Evolutionary conservation across 2,888 invertebrate genomes (phyloP).

Genomic region (Resseliella maxima): DNA sequence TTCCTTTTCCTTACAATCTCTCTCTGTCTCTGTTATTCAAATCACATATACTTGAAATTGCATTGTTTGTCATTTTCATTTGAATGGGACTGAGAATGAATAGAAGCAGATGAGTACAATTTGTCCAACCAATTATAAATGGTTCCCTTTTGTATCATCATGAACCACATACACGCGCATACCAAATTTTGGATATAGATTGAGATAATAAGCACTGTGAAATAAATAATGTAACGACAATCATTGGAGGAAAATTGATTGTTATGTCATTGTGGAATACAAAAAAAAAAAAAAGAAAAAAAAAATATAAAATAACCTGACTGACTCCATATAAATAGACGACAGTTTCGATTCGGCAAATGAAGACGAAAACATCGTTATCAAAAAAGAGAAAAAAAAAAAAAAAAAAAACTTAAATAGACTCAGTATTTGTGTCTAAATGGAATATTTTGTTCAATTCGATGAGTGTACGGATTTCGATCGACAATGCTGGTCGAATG

Average conservation of each 20-base stretch:
- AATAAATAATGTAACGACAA: neutral
- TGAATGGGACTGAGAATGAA: neutral
- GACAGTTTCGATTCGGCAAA: neutral
- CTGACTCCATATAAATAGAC: neutral
- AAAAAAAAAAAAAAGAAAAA: neutral
- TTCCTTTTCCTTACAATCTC: too few species aligned
- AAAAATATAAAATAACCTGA: too few species aligned
- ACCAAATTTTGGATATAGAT: neutral
- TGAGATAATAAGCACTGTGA: neutral
- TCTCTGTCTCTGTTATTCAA: too few species aligned
- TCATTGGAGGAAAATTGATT: neutral
- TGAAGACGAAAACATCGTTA: neutral
- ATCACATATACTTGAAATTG: neutral
- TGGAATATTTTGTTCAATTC: too few species aligned
- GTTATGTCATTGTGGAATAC: neutral
- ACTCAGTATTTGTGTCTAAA: neutral
- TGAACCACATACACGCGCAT: neutral
- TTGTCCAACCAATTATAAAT: neutral
- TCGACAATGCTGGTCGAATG: too few species aligned
- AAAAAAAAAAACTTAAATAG: neutral
- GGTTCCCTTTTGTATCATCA: neutral
- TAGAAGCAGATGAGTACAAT: neutral
- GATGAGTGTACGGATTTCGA: too few species aligned
- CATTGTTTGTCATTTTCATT: neutral
- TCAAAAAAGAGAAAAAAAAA: neutral